Evolutionary conservation across 2,797 vertebrate species (phyloP).

Genomic region (Odontamblyopus lacepedii): DNA sequence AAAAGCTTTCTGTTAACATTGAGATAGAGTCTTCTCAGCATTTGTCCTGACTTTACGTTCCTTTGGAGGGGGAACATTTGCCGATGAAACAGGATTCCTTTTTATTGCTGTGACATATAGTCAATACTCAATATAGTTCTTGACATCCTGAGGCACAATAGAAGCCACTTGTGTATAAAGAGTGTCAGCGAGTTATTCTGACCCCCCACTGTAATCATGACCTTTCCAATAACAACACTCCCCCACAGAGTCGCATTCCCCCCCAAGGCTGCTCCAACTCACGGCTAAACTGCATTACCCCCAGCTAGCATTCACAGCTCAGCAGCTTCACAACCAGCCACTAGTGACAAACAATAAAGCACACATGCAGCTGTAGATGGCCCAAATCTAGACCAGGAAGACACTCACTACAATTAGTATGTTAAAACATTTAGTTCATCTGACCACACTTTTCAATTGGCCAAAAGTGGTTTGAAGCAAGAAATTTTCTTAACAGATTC

Average conservation of each 20-base stretch:
- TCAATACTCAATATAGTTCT: conserved; percentile 85
- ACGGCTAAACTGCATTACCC: conserved; percentile 74
- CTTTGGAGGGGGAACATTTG: conserved; percentile 68
- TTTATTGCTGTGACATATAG: conserved; percentile 83
- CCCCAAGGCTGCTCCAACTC: conserved; percentile 72
- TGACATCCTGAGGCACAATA: conserved; percentile 73
- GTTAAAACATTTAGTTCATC: neutral
- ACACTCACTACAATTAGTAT: conserved; percentile 1
- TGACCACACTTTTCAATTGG: neutral
- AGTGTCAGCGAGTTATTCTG: conserved; percentile 82
- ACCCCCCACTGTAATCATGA: conserved; percentile 84
- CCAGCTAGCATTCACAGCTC: conserved; percentile 74
- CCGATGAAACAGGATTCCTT: conserved; percentile 78
- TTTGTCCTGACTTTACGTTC: conserved; percentile 74
- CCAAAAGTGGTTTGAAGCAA: neutral
- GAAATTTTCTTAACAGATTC: neutral
- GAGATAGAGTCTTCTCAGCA: conserved; percentile 62
- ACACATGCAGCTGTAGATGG: conserved; percentile 50
- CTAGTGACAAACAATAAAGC: conserved; percentile 61
- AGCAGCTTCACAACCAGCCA: conserved; percentile 74
- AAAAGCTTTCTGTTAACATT: conserved; percentile 69
- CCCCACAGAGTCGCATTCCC: conserved; percentile 74
- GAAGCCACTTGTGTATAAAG: conserved; percentile 80
- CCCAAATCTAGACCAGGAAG: conserved; percentile 32
- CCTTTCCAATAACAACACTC: conserved; percentile 83